Conservation (phyloP, 2,797 vertebrate genomes). For the Lerista edwardsae region DNA sequence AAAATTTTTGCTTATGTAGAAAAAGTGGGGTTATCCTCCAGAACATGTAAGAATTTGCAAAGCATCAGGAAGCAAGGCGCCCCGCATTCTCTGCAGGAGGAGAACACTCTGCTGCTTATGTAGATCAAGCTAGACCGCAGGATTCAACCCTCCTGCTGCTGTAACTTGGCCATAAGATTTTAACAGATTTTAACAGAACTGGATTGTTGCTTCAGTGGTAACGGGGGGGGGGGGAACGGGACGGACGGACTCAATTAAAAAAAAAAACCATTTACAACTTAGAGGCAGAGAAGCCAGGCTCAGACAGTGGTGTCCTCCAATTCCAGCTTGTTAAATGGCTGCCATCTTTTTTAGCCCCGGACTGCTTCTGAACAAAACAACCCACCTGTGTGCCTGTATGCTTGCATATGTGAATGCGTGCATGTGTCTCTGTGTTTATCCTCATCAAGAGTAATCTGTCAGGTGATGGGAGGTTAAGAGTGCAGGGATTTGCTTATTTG, state of each 20-base stretch:
- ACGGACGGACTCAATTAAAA: too few relatives aligned
- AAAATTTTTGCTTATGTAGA: not conserved
- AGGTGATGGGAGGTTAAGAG: too few relatives aligned
- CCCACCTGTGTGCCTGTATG: not conserved
- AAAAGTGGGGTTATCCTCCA: not conserved
- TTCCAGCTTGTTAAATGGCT: not conserved
- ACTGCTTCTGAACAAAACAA: not conserved
- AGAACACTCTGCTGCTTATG: not conserved
- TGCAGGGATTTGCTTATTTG: too few relatives aligned
- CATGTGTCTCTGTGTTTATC: too few relatives aligned
- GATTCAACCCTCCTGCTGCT: not conserved
- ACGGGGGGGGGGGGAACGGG: too few relatives aligned
- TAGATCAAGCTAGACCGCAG: not conserved
- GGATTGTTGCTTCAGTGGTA: not conserved
- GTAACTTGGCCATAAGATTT: not conserved
- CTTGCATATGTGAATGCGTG: too few relatives aligned
- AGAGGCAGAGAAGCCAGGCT: not conserved
- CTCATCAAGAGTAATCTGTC: too few relatives aligned
- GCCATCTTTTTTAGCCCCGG: not conserved
- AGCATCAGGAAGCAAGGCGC: not conserved
- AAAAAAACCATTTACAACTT: not conserved
- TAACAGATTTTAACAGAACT: not conserved
- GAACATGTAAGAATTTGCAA: not conserved
- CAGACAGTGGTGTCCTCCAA: not conserved
- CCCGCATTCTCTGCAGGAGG: not conserved